Evolutionary conservation across 2,888 invertebrate genomes (phyloP).

Genomic region (Agriopis leucophaearia): DNA sequence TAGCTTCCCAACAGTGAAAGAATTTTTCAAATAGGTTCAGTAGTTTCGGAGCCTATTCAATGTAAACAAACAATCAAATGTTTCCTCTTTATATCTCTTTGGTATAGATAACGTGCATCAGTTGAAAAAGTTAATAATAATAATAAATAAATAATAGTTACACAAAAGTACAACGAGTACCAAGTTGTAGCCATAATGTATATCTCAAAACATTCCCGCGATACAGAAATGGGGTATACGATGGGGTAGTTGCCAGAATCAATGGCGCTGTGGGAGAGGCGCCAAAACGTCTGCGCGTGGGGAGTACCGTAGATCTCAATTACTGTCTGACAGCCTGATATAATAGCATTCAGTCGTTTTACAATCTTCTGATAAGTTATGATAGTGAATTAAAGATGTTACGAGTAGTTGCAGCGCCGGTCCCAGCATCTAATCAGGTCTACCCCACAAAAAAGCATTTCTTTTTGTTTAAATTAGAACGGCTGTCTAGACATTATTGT

Average conservation of each 20-base stretch:
- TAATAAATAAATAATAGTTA: too few relatives aligned
- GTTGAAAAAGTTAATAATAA: too few relatives aligned
- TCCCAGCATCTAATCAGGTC: too few relatives aligned
- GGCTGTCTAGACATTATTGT: too few relatives aligned
- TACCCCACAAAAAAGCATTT: too few relatives aligned
- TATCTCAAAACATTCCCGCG: conserved; percentile 6
- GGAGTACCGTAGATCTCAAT: conserved; percentile 46
- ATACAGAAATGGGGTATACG: conserved; percentile 18
- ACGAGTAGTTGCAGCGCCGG: too few relatives aligned
- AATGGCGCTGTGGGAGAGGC: conserved; percentile 52
- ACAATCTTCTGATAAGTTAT: background rate
- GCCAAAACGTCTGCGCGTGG: conserved; percentile 54
- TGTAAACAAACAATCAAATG: too few relatives aligned
- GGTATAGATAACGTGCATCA: background rate
- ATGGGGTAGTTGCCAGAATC: conserved; percentile 38
- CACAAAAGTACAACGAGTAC: background rate
- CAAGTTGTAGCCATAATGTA: background rate
- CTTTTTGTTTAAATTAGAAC: too few relatives aligned
- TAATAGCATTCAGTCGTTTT: conserved; percentile 21
- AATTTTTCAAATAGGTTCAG: too few relatives aligned
- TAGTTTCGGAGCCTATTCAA: too few relatives aligned
- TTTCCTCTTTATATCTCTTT: too few relatives aligned
- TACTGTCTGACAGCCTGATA: conserved; percentile 42
- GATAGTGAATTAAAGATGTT: background rate
- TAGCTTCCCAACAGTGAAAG: too few relatives aligned